Conservation (phyloP, 2,113 vertebrate genomes). For the Gadus chalcogrammus region DNA sequence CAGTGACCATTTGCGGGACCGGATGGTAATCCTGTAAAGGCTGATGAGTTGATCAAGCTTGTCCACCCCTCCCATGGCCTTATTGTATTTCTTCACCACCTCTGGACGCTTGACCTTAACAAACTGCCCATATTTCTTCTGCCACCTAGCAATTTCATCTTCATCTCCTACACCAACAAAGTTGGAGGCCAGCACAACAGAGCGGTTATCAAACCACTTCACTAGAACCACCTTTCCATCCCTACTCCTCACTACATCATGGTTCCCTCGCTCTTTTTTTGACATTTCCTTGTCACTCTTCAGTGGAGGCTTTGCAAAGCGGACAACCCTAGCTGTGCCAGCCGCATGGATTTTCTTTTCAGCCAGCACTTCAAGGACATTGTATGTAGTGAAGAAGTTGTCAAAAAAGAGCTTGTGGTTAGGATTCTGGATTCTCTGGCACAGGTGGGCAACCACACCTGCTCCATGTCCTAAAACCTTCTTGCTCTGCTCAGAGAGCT, state of each 20-base stretch:
- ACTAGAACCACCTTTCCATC: slow-evolving; percentile 26
- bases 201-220: background rate
- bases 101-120: slow-evolving; percentile 16
- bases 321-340: slow-evolving; percentile 26
- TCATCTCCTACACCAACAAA: slow-evolving; percentile 26
- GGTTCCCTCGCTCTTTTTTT: slow-evolving; percentile 3
- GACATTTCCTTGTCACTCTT: slow-evolving; percentile 16
- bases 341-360: slow-evolving; percentile 31
- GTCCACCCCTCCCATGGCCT: slow-evolving; percentile 6
- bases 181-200: slow-evolving; percentile 30
- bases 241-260: slow-evolving; percentile 5
- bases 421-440: slow-evolving; percentile 5
- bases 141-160: slow-evolving; percentile 21
- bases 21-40: slow-evolving; percentile 1
- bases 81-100: slow-evolving; percentile 19
- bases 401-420: slow-evolving; percentile 30
- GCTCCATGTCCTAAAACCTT: slow-evolving; percentile 7
- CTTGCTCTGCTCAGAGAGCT: slow-evolving; percentile 11
- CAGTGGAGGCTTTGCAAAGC: slow-evolving; percentile 26
- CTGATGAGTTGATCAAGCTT: slow-evolving; percentile 16
- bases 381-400: slow-evolving; percentile 29
- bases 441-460: slow-evolving; percentile 13
- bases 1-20: slow-evolving; percentile 15
- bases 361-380: slow-evolving; percentile 33
- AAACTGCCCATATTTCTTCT: slow-evolving; percentile 9